Percentiles rank a stretch among this genome's conserved stretches.
phyloP scores from a whole-genome alignment of 2,113 vertebrate genomes.

The Cyprinus carpio region DNA sequence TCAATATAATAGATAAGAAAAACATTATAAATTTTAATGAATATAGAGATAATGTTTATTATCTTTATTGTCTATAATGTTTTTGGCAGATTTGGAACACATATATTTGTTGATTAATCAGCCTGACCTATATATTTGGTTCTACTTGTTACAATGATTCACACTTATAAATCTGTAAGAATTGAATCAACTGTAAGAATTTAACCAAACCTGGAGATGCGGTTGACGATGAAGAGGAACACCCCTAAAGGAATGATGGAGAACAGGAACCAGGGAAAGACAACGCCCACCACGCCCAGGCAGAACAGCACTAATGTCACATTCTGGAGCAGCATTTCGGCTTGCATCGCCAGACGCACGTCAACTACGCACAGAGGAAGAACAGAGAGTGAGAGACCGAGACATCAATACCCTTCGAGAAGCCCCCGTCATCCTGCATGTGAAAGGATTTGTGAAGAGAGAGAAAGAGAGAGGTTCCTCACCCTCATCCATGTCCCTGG shows the following conservation, averaged over 20 bases:
- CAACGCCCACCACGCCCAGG: slow-evolving; percentile 73
- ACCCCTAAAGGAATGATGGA: slow-evolving; percentile 75
- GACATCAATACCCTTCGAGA: slow-evolving; percentile 9
- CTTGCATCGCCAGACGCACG: slow-evolving; percentile 77
- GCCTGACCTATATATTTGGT: background rate
- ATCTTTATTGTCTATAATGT: too few relatives aligned
- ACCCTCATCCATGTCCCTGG: slow-evolving; percentile 84
- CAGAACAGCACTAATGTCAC: slow-evolving; percentile 79
- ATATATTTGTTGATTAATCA: too few relatives aligned
- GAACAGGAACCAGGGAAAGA: slow-evolving; percentile 83
- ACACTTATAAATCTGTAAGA: background rate
- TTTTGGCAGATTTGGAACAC: too few relatives aligned
- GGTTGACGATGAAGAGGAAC: slow-evolving; percentile 77
- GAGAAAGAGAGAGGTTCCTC: slow-evolving; percentile 57
- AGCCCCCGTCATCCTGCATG: background rate
- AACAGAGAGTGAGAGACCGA: slow-evolving; percentile 21
- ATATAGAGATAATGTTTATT: too few relatives aligned
- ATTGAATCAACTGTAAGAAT: too few relatives aligned
- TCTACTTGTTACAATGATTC: background rate
- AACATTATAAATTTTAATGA: too few relatives aligned
- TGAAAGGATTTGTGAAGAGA: background rate
- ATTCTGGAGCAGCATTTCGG: slow-evolving; percentile 82
- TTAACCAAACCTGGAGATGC: slow-evolving; percentile 78
- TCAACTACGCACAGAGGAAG: slow-evolving; percentile 71
- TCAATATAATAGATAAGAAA: too few relatives aligned